Evolutionary conservation across 1,140 invertebrate species (phyloP), one percentile per base, ranked within the genome.

Genomic region (Idris sp.): DNA sequence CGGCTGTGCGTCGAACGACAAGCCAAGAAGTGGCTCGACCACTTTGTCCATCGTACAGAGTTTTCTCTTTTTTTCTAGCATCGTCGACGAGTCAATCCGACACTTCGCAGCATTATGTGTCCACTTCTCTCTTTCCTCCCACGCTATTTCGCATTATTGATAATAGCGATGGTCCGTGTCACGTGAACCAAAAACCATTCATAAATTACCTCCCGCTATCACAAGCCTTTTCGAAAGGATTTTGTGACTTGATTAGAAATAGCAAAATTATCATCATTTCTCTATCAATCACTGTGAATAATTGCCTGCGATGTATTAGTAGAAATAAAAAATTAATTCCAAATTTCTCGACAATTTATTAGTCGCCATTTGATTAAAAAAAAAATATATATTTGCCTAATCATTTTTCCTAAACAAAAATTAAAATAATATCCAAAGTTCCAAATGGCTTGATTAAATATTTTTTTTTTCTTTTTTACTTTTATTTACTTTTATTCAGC

Each of bases 81-180:
- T 79, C 81, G 74, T 74, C 81, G 79, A 86, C 83, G 80, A 86
- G 84, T 86, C 83, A 86, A 86, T 86, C 84, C 82, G 65, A 81
- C 80, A 81, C 82, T 74, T 77, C 62, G 73, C 69, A 73, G 79
- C 80, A 83, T 85, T 84, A 76, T 82, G 67, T 81, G 62, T 69
- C 79, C 74, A 81, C 72, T 77, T 71, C 62, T 13, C 43, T 54
- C 46, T 25, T 61, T 72, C 62, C 56, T 72, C 64, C 44, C 16
- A 65, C 61, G 15, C 36, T 36, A 31, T 8, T 64, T 59, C 59
- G 53, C 30, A 67, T 67, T 62, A 67, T 74, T 74, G 71, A 74
- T 67, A 74, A 74, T 40, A 18, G 13, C 22, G 19, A 16, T 13
- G 6, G 28, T 13, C 16, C n/a, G 14, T 9, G 7, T 73, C 53